Evolutionary conservation across 2,113 vertebrate genomes (phyloP).

Genomic region (Mesocricetus auratus): DNA sequence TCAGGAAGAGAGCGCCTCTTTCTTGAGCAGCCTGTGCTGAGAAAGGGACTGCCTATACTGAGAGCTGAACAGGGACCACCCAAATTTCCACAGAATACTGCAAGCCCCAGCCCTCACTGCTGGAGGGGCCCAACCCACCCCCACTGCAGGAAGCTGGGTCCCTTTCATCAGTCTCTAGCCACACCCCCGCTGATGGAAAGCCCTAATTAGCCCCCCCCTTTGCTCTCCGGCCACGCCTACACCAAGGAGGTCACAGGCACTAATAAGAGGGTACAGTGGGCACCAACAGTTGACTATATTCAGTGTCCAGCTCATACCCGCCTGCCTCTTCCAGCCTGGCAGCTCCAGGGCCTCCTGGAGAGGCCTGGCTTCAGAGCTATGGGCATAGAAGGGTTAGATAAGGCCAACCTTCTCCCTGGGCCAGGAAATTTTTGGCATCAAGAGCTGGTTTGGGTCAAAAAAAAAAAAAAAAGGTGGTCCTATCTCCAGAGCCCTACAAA

Average conservation of each 20-base stretch:
- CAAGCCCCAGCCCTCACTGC: not conserved
- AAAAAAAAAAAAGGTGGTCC: not conserved
- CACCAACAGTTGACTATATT: not conserved
- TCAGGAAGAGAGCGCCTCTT: not conserved
- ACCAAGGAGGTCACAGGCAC: not conserved
- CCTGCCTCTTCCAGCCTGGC: not conserved
- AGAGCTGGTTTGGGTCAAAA: not conserved
- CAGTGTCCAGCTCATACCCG: not conserved
- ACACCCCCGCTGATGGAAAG: not conserved
- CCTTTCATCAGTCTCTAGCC: not conserved
- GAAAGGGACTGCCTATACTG: not conserved
- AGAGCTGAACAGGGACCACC: not conserved
- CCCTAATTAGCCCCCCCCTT: constrained; percentile 27
- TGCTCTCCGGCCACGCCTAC: not conserved
- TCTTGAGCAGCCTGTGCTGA: not conserved
- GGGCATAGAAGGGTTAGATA: not conserved
- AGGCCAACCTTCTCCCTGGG: not conserved
- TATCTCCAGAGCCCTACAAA: not conserved
- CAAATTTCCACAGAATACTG: not conserved
- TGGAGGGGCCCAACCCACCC: not conserved
- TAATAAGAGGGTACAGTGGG: constrained; percentile 23
- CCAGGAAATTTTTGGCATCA: not conserved
- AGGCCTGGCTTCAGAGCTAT: not conserved
- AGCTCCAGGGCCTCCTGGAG: not conserved
- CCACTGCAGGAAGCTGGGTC: not conserved